A percentile compares a stretch with the other conserved stretches of the same genome.
Evolutionary conservation across 2,888 invertebrate genomes (phyloP).

Genomic region (Charanyca ferruginea): DNA sequence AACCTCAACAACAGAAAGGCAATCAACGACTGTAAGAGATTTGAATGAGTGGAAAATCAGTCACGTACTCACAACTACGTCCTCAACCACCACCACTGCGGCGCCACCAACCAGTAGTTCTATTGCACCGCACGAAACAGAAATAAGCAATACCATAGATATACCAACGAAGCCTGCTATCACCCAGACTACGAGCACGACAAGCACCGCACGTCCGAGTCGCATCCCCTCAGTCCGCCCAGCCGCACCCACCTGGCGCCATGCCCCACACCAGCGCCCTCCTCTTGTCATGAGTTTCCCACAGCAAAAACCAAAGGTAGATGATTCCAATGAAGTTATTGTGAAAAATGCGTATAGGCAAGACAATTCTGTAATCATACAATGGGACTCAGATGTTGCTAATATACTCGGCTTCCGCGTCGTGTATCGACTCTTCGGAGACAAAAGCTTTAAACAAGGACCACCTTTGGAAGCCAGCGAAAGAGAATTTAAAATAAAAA

Average conservation of each 20-base stretch:
- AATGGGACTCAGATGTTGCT: slow-evolving; percentile 97
- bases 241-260: slow-evolving; percentile 87
- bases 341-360: slow-evolving; percentile 96
- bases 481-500: slow-evolving; percentile 97
- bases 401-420: slow-evolving; percentile 97
- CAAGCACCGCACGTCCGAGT: slow-evolving; percentile 78
- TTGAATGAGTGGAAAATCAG: slow-evolving; percentile 73
- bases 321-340: slow-evolving; percentile 94
- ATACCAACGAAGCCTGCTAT: slow-evolving; percentile 70
- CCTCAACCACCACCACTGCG: slow-evolving; percentile 67
- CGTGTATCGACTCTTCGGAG: slow-evolving; percentile 97
- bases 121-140: slow-evolving; percentile 69
- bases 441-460: slow-evolving; percentile 97
- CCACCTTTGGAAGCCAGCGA: slow-evolving; percentile 97
- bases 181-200: slow-evolving; percentile 70
- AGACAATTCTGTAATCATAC: slow-evolving; percentile 96
- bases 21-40: slow-evolving; percentile 68
- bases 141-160: slow-evolving; percentile 71
- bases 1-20: slow-evolving; percentile 71
- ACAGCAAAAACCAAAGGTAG: slow-evolving; percentile 92
- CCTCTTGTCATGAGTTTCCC: slow-evolving; percentile 94
- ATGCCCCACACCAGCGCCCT: slow-evolving; percentile 92
- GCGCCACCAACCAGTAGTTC: slow-evolving; percentile 73
- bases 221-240: slow-evolving; percentile 81
- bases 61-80: slow-evolving; percentile 75